Evolutionary conservation across 2,888 invertebrate genomes (phyloP), one percentile per base, ranked within the genome.

Genomic region (Leptinotarsa juncta): DNA sequence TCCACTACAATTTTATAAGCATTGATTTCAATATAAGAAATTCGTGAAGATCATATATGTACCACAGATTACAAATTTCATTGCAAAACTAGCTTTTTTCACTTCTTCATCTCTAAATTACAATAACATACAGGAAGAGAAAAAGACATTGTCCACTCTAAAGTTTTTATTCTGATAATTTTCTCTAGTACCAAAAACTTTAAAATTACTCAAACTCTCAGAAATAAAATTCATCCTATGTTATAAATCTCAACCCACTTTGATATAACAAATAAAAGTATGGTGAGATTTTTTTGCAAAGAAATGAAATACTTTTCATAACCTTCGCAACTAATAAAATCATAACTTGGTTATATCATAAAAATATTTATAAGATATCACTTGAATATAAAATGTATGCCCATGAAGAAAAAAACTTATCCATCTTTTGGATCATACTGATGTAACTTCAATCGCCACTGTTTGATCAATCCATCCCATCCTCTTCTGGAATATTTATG

Each of bases 401-500:
- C 3, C 32, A 42, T 18, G 57, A 55, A 18, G 15, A 55, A 55
- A 53, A n/a, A 55, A 48, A 48, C 50, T 69, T 20, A 69, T n/a
- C 20, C 10, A 57, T 69, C 57, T 32, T 69, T 75, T 23, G 91
- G 91, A 87, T 96, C 96, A 90, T 93, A 97, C 76, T 91, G 90
- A 85, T 98, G 97, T 65, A 98, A 89, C 81, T 93, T 91, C 83
- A 94, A 92, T 69, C 97, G 92, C 98, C 98, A 98, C 74, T 95
- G 91, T 86, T 92, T 94, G 1, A 98, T 92, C 79, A 97, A 91
- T 48, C 94, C 93, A 87, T 99, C 98, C 94, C 97, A 99, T 15
- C 95, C 97, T 80, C 98, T 91, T 60, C 98, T 91, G 82, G 97
- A 97, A 87, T 95, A 97, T 88, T 97, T 96, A 42, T 91, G 86